A percentile compares a stretch with the other conserved stretches of the same genome.
Evolutionary conservation across 2,797 vertebrate species (phyloP).

Genomic region (Chiroxiphia lanceolata): DNA sequence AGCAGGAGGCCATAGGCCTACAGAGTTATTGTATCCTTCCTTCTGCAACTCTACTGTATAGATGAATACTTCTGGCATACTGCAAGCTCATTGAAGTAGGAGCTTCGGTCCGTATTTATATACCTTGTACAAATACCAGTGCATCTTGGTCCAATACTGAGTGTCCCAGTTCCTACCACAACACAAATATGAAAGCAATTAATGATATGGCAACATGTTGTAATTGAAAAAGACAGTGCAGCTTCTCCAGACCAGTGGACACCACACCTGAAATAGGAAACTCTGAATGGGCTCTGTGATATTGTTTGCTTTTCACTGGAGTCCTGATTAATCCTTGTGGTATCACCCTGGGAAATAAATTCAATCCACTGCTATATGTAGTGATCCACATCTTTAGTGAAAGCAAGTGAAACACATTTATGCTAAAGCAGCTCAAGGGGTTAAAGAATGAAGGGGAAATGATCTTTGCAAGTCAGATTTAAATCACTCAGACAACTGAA

Average conservation of each 20-base stretch:
- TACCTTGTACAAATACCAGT: fast-evolving
- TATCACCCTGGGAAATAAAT: background rate
- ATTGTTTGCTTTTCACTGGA: background rate
- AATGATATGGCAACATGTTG: background rate
- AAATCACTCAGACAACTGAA: background rate
- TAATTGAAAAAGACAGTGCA: background rate
- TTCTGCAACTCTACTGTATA: background rate
- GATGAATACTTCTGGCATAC: background rate
- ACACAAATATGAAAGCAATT: background rate
- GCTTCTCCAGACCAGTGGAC: background rate
- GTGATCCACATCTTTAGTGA: background rate
- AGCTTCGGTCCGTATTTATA: background rate
- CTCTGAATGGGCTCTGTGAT: background rate
- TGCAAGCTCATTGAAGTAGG: background rate
- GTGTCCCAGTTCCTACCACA: background rate
- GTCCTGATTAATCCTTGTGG: background rate
- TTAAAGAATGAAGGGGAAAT: background rate
- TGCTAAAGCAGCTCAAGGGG: background rate
- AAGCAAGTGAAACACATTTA: background rate
- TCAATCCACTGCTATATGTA: background rate
- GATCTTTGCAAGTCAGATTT: background rate
- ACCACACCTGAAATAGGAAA: background rate
- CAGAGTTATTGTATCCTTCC: background rate
- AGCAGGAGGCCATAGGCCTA: background rate
- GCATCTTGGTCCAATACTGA: background rate